Base-by-base conservation (phyloP, 53 echinoderm and acorn worm genomes). In the Patiria pectinifera region DNA sequence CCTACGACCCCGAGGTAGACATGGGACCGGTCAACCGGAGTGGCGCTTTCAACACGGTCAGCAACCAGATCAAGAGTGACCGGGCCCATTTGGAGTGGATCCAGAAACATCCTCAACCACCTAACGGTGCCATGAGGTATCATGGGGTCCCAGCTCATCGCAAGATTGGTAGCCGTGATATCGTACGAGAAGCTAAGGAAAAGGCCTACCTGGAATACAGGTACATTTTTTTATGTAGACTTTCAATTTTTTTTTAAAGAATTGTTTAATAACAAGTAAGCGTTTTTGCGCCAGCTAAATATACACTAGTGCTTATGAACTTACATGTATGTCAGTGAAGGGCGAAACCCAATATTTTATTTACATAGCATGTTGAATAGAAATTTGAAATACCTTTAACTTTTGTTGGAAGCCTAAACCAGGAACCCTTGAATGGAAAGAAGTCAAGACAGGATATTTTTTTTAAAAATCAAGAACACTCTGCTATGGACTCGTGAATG, bases 101-200 rank as follows among this genome's bases (percentile, higher is more conserved):
- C 62, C 88, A 95, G 72, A 91, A 93, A 25, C 94, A 96, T n/a
- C 94, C 94, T 14, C 92, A 82, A 6, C 91, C 95, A 13, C 66
- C 78, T 63, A 45, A 82, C 16, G 35, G 62, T 89, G 89, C 70
- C 48, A 45, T 71, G 25, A 91, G 91, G 66, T 81, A 87, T 58
- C 93, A 92, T 14, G 89, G 63, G 53, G 59, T 75, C 24, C 93
- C 95, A 23, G 88, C 91, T 22, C 78, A 87, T 74, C 86, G 87
- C 4, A 77, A 78, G 24, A 45, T 96, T 45, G 96, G 94, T 14
- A 99, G 93, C 35, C 91, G 95, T 59, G 99, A 99, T 91, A 89
- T 95, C 94, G 95, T 95, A 10, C 83, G 95, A 63, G 99, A 99
- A 83, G 95, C 95, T 0, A 96, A 93, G 78, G 95, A 99, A 85